Conservation (phyloP, 2,797 vertebrate species). For the Gymnocypris eckloni region DNA sequence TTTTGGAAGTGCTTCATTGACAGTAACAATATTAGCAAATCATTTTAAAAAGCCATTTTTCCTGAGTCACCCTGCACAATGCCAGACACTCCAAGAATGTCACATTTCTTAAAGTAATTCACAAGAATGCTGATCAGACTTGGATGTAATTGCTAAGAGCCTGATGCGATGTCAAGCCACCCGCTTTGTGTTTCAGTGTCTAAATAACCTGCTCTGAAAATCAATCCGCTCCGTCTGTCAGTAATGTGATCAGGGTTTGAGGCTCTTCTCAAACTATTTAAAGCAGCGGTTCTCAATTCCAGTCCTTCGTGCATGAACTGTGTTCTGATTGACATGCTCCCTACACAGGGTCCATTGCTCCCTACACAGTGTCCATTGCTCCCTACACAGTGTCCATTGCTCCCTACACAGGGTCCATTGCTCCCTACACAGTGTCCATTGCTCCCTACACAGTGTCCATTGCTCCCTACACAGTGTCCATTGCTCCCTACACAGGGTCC, state of each 20-base stretch:
- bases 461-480: too few species aligned
- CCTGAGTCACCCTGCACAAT: background rate
- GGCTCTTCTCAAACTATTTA: conserved; percentile 11
- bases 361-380: too few species aligned
- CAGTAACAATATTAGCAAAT: background rate
- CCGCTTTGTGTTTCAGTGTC: background rate
- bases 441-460: too few species aligned
- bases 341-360: too few species aligned
- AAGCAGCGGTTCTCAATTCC: too few species aligned
- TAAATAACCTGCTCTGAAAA: background rate
- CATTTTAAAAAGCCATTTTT: background rate
- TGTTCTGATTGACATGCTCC: too few species aligned
- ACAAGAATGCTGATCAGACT: background rate
- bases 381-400: too few species aligned
- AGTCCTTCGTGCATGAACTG: too few species aligned
- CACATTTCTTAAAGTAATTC: background rate
- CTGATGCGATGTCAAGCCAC: background rate
- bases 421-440: too few species aligned
- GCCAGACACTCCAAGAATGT: background rate
- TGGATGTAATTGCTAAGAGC: background rate
- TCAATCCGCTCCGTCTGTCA: conserved; percentile 1
- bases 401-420: too few species aligned
- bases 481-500: too few species aligned
- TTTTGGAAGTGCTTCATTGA: background rate
- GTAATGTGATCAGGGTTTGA: conserved; percentile 1